A percentile compares a stretch with the other conserved stretches of the same genome.
Evolutionary conservation across 1,140 invertebrate genomes (phyloP).

Genomic region (Zaprionus inermis): DNA sequence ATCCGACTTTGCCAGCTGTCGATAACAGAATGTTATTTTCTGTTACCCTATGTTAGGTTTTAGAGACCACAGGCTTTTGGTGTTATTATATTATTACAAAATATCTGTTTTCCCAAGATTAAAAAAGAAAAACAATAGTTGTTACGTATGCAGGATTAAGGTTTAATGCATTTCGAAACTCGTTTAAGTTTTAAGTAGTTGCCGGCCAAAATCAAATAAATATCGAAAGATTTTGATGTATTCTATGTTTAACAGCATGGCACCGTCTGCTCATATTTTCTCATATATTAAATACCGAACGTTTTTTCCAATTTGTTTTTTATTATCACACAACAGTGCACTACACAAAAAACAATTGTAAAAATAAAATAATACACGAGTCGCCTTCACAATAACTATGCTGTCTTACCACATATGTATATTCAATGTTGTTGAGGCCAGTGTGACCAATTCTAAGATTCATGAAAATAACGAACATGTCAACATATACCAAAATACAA

Average conservation of each 20-base stretch:
- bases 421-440: neutral
- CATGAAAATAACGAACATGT: neutral
- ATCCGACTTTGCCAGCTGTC: neutral
- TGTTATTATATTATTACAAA: neutral
- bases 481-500: too few species aligned
- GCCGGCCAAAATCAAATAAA: neutral
- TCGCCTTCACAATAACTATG: neutral
- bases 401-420: neutral
- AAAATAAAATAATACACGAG: neutral
- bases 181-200: neutral
- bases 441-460: neutral
- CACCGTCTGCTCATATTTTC: neutral
- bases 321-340: neutral
- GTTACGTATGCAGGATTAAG: neutral
- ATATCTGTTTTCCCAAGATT: neutral
- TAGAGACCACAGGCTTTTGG: neutral
- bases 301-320: neutral
- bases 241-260: neutral
- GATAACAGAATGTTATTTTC: neutral
- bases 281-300: neutral
- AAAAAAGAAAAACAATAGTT: neutral
- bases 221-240: neutral
- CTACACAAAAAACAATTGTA: neutral
- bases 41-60: neutral
- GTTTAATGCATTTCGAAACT: neutral